Conservation (phyloP, 2,888 invertebrate genomes). For the Lithophane ornitopus region DNA sequence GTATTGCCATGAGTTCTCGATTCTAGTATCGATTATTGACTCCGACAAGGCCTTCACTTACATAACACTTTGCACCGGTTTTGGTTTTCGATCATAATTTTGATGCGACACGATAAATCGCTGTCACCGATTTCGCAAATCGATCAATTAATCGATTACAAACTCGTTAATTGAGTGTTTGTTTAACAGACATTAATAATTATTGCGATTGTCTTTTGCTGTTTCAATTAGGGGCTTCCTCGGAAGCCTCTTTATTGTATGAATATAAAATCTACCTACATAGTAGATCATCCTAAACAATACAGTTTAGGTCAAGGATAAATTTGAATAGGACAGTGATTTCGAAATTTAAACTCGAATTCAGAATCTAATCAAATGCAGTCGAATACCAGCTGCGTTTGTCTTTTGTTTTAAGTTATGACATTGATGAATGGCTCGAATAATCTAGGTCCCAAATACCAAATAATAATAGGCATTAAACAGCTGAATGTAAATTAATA, state of each 20-base stretch:
- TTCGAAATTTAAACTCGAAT: slow-evolving; percentile 7
- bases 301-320: slow-evolving; percentile 11
- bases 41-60: slow-evolving; percentile 69
- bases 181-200: slow-evolving; percentile 53
- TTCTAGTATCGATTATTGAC: slow-evolving; percentile 68
- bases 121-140: slow-evolving; percentile 72
- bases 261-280: not conserved
- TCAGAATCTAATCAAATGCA: not conserved
- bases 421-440: slow-evolving; percentile 54
- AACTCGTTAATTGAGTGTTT: slow-evolving; percentile 59
- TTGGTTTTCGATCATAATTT: slow-evolving; percentile 68
- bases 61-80: slow-evolving; percentile 73
- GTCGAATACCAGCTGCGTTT: slow-evolving; percentile 10
- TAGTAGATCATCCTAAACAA: not conserved
- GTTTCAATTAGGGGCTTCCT: slow-evolving; percentile 42
- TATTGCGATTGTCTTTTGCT: slow-evolving; percentile 45
- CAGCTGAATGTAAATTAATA: slow-evolving; percentile 26
- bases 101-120: slow-evolving; percentile 65
- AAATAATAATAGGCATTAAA: slow-evolving; percentile 20
- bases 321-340: slow-evolving; percentile 3
- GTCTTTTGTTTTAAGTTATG: slow-evolving; percentile 41
- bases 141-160: slow-evolving; percentile 73
- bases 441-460: slow-evolving; percentile 20
- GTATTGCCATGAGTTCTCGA: slow-evolving; percentile 68
- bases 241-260: not conserved